Evolutionary conservation across 2,797 vertebrate genomes (phyloP), one percentile per base, ranked within the genome.

Genomic region (Molossus alvarezi): DNA sequence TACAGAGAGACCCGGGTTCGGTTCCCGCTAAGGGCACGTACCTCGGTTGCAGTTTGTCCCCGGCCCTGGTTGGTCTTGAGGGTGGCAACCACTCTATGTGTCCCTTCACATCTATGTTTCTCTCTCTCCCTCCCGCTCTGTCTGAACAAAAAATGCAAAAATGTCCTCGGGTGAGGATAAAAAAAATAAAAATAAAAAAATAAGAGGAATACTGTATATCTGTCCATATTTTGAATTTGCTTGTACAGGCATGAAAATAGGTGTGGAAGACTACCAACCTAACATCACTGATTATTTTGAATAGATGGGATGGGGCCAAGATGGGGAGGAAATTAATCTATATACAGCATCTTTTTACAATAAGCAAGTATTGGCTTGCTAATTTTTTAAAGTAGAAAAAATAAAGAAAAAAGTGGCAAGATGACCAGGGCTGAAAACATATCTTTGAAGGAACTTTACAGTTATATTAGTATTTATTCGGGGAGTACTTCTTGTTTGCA

Each of bases 361-460:
- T 51, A 2, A 76, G 6, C 25, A 73, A 2, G 9, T 65, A 85
- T 29, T 29, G 6, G 10, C 15, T 76, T 27, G 4, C 29, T 33
- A 33, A 80, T 41, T 67, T 71, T 71, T 87, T 58, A 29, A 90
- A 69, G 48, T 33, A 60, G 60, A 8, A 86, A 84, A 88, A 84
- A 37, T 48, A 73, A 85, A 45, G n/a, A 69, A 67, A 77, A 81
- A 76, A 7, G 10, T 65, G 27, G n/a, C 17, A 90, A 79, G 25
- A 23, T 85, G 9, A 10, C 15, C 37, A 94, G 37, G 37, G 10
- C 33, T 92, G 48, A 73, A 85, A 75, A 73, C 3, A 76, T 41
- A 27, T n/a, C 37, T 51, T 67, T 85, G 29, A 91, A 92, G 81
- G 53, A 17, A 84, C 27, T 94, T 71, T n/a, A 14, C 17, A 75